Base-by-base conservation (phyloP, 1,140 invertebrate genomes). In the Melitaea cinxia region DNA sequence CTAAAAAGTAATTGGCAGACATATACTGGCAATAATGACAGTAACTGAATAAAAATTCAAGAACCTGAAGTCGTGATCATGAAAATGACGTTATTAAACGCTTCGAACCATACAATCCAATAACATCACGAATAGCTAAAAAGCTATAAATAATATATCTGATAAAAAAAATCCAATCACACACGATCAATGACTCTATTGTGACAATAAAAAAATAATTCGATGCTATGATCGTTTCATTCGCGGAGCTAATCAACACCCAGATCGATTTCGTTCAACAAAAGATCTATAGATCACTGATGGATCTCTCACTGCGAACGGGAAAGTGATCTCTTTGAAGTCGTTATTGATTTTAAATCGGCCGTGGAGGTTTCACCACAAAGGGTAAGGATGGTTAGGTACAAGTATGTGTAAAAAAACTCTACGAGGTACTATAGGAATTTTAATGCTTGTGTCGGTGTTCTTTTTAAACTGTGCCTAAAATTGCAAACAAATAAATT, bases 271-370 rank as follows among this genome's bases (percentile, higher is more conserved):
- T 70, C 77, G 60, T 42, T 54, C 68, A 84, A 85, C 85, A 88
- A 85, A 82, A 85, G 85, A 83, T 88, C 78, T 81, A 83, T 83
- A 80, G 82, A 82, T 81, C 84, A 82, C 77, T 84, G 80, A 88
- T 85, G 77, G 85, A 83, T 85, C 80, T 81, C 86, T 85, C 67
- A 88, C 87, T 85, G 83, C 77, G 85, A 83, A 81, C 77, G 74
- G 71, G 77, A 85, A 84, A 88, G 80, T 83, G 78, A 74, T 83
- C 82, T 86, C 74, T 84, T 88, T 81, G 80, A 78, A 68, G 45
- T 56, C 73, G 67, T 85, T 89, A 89, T 86, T 87, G 84, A 88
- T 87, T 88, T 87, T 82, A 80, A 83, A 87, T 88, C 76, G 73
- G 60, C 76, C 77, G 77, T 83, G 78, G 72, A 78, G 78, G 63